phyloP scores from a whole-genome alignment of 2,888 invertebrate species.

The Luperina testacea region DNA sequence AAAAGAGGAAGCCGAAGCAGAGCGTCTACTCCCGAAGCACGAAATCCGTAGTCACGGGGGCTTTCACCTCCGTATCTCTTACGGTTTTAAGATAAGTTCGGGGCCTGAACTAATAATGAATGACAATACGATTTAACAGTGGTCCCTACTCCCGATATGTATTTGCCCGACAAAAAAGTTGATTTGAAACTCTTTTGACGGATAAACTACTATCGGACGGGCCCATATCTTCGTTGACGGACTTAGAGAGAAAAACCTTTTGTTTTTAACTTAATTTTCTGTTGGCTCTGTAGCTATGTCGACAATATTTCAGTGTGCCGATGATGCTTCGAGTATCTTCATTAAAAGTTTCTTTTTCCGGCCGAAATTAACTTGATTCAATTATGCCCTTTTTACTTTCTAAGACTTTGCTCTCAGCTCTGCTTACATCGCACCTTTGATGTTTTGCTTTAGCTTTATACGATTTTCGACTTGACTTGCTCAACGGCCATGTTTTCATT shows the following conservation, averaged over 20 bases:
- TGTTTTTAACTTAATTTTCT: background rate
- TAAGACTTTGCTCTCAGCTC: conserved; percentile 57
- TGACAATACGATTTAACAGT: background rate
- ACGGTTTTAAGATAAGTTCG: background rate
- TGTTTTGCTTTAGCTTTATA: conserved; percentile 76
- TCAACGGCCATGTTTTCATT: conserved; percentile 78
- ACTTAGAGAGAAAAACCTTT: background rate
- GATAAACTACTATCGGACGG: background rate
- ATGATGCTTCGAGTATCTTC: conserved; percentile 33
- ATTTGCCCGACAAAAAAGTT: background rate
- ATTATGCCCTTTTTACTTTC: conserved; percentile 65
- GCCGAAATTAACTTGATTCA: conserved; percentile 60
- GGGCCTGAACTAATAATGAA: background rate
- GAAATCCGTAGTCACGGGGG: background rate
- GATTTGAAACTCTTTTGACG: background rate
- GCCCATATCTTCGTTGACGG: background rate
- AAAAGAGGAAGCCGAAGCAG: background rate
- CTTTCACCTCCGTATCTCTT: background rate
- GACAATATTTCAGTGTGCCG: conserved; percentile 35
- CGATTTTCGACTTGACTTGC: conserved; percentile 81
- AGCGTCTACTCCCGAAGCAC: background rate
- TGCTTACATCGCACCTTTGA: conserved; percentile 77
- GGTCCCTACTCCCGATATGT: background rate
- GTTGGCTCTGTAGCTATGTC: background rate
- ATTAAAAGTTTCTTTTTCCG: conserved; percentile 50